Base-by-base conservation (phyloP, 2,888 invertebrate genomes). In the Apantesis nais region DNA sequence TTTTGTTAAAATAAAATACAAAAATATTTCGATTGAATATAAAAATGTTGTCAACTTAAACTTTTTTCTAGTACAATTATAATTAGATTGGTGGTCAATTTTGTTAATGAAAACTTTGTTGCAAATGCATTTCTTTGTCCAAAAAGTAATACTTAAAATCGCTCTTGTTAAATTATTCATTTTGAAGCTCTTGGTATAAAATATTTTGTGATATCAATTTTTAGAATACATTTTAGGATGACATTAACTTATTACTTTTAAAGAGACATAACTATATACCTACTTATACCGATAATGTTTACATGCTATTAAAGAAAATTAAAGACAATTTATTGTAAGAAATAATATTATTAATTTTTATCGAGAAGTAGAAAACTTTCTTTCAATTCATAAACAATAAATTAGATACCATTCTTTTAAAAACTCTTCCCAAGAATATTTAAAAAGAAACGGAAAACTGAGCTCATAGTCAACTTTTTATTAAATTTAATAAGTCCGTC, bases 401-500 rank as follows among this genome's bases (percentile, higher is more conserved):
- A 44, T 48, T 14, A n/a, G 22, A 16, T 48, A 52, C 48, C 48
- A 52, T 52, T 52, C 48, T 52, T 52, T 52, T 19, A 3, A 52
- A 11, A 52, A 52, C 48, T 52, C 48, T 52, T 48, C 62, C 62
- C 22, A 44, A 66, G 63, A 72, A 75, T 66, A 70, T 79, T 74
- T 64, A 69, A 66, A 70, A 41, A 52, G 68, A 73, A 71, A 69
- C 64, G 69, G 65, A 72, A 52, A 73, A 72, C 67, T 72, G 65
- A 77, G 76, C 66, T 78, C 81, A 78, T 74, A 68, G 69, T 74
- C 70, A 81, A 81, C 64, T 76, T 78, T 78, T 73, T 78, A 77
- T 81, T 74, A 79, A 79, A 79, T 81, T 81, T 79, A 79, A 80
- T 79, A 78, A 76, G 31, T 44, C 19, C 11, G 62, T 71, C 52